Base-by-base conservation (phyloP, 1,140 invertebrate genomes). In the Drosophila biarmipes region DNA sequence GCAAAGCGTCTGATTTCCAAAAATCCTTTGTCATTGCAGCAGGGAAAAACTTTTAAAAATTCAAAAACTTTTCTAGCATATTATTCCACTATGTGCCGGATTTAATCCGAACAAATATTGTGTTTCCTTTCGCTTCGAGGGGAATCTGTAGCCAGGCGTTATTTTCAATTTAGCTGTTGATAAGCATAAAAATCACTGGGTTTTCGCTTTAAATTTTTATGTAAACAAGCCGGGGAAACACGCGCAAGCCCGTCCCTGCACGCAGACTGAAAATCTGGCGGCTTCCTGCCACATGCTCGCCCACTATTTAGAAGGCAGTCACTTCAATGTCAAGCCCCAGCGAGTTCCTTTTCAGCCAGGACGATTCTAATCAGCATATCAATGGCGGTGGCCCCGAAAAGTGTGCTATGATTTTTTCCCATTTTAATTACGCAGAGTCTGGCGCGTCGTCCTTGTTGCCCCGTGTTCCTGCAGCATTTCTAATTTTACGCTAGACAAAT, bases 401-500 rank as follows among this genome's bases (percentile, higher is more conserved):
- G 53, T 74, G 53, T 75, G 69, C 71, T 68, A 67, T 82, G 82
- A 87, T 82, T 85, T 78, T 73, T 62, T 56, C 38, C 46, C 67
- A 66, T 86, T 85, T 87, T 87, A 87, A 87, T 87, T 87, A 85
- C 81, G 72, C 80, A 76, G 62, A 57, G 80, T 68, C 57, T 85
- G 71, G 37, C 45, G 55, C 56, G 66, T 63, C 56, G 66, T 63
- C 53, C 45, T 71, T 55, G 68, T 58, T 61, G 53, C 49, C 27
- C 24, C 24, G 24, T 29, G 46, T 15, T 49, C 24, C 46, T 49
- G 46, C 82, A 74, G 82, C 84, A 56, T 87, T 87, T 87, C 82
- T 87, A 87, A 87, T 87, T 87, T 87, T 87, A 87, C 82, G 82
- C 82, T 89, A 82, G 78, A 87, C 71, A 61, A 89, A 75, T 87